Evolutionary conservation across 2,888 invertebrate species (phyloP), one percentile per base, ranked within the genome.

Genomic region (Apamea crenata): DNA sequence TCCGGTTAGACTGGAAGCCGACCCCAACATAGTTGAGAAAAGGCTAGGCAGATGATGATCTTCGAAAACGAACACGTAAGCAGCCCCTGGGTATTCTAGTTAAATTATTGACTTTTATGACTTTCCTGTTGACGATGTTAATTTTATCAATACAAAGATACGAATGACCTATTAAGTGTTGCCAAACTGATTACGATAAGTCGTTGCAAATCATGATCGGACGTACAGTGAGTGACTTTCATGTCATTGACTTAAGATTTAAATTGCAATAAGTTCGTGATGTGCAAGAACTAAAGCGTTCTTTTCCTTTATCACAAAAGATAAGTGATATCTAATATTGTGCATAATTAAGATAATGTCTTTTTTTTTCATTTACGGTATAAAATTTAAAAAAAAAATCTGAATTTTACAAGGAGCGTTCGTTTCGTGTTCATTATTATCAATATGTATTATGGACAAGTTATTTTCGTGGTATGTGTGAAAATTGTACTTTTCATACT

Each of bases 291-390:
- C 32, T 59, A 40, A 16, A 47, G 25, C 25, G 21, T 10, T 50
- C 12, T 44, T 72, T 53, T 14, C 18, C 0, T 73, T 47, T 61
- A 73, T 70, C 73, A 21, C n/a, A 53, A 79, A 32, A 47, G 80
- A 84, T 70, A 81, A 85, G 14, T 32, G 29, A 65, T 84, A 84
- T 69, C 67, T 69, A 50, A 25, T 59, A 50, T 69, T 84, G 68
- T 47, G 36, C 53, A 63, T 63, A 81, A 80, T 80, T 78, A 78
- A 29, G 84, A 84, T 50, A 50, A 4, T 21, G 21, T 47, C n/a
- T 47, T 47, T 29, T 12, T 21, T 12, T 68, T 10, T 7, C 7
- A 29, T 50, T 50, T 16, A 16, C 56, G 18, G 16, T 36, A 36
- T 6, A n/a, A 61, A 59, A 25, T 32, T 3, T 7, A 0, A 10